Evolutionary conservation across 2,888 invertebrate genomes (phyloP), one percentile per base, ranked within the genome.

Genomic region (Erebia aethiops): DNA sequence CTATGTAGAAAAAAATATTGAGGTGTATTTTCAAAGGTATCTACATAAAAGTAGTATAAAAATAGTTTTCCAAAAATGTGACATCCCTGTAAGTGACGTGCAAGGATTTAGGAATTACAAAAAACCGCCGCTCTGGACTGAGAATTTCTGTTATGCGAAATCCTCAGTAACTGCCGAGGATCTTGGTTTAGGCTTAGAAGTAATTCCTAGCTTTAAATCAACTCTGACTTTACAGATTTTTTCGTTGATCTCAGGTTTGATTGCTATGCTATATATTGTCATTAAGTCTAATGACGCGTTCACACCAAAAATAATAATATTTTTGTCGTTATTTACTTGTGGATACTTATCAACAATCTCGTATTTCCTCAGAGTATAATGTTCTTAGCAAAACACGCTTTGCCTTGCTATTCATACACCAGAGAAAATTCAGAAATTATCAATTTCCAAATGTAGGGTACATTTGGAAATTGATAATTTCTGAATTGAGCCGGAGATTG

Each of bases 61-160:
- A 9, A 49, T 7, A 41, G 7, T 41, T 64, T 52, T 41, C 1
- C 41, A 2, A 16, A 16, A 4, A 13, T 14, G 13, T 56, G 65
- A 13, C 56, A 56, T 13, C 65, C 65, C 65, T 65, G 41, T 1
- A 18, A 56, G 43, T 65, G 65, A 56, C 43, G 43, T 18, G 41
- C 64, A 65, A 56, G 65, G 65, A 35, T 65, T 65, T 65, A 65
- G 56, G 65, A 21, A 65, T 65, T 65, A 65, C 43, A 65, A 56
- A 26, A 54, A 54, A 65, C 64, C 54, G 21, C 35, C 41, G 56
- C 35, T 8, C 52, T 41, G 41, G 65, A 43, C 41, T 18, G 52
- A 18, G 65, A 56, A 54, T 56, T 65, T 65, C 65, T 65, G 65
- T 65, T 65, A 65, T 18, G 43, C 54, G 56, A 65, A 65, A 65